Evolutionary conservation across 2,113 vertebrate species (phyloP), one percentile per base, ranked within the genome.

Genomic region (Varanus komodoensis): DNA sequence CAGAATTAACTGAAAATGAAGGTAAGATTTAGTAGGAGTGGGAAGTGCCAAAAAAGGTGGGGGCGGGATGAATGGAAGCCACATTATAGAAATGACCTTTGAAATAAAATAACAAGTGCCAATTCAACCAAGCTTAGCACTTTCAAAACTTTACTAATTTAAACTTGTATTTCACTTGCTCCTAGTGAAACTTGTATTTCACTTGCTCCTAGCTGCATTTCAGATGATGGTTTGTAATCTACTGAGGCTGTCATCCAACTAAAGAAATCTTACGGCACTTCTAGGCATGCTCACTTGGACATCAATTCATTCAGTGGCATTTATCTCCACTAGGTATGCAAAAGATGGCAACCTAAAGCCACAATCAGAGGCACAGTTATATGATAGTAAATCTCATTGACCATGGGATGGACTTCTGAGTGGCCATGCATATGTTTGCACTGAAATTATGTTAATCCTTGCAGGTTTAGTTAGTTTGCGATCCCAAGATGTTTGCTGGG

Each of bases 11-110:
- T 61, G 14, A 67, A 93, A 85, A 38, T 69, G 32, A 94, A 92
- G 71, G 61, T 88, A 89, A 92, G 69, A 83, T 87, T 54, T 90
- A 91, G 90, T 75, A 32, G 82, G 90, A 67, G 75, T 34, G 75
- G 93, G 93, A 38, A 67, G 92, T 93, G 94, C 93, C 23, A 92
- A 88, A 79, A 90, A 89, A 91, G 90, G 91, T 27, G 69, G 83
- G 91, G 80, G 54, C 5, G 34, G 54, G 94, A 89, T 50, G 89
- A 93, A 92, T 0, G 0, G 69, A 89, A 90, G n/a, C 23, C 91
- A 87, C 82, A 87, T 89, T 89, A 81, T 94, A 82, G 64, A 61
- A 23, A 44, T 21, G 25, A 23, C 23, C 32, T 38, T 38, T 57
- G 64, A 73, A 82, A 50, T 34, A 54, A 81, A 82, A 32, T 44